Conservation (phyloP, 1,140 invertebrate species). For the Ceratina japonica region DNA sequence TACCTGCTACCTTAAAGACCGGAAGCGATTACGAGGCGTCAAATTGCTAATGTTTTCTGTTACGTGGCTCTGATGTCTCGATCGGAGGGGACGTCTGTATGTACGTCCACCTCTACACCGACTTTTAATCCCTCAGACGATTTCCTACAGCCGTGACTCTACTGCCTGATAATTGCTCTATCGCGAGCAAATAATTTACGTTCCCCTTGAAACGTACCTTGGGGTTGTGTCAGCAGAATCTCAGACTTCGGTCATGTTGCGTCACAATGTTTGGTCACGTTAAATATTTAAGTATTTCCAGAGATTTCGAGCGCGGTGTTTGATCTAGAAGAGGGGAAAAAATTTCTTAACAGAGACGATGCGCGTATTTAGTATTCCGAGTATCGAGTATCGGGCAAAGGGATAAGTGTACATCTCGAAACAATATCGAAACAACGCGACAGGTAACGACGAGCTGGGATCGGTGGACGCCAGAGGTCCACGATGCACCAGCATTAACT, state of each 20-base stretch:
- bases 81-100: constrained; percentile 18
- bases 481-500: constrained; percentile 58
- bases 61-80: constrained; percentile 32
- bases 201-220: not conserved
- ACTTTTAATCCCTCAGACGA: too few species aligned
- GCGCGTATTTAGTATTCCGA: constrained; percentile 28
- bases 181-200: not conserved
- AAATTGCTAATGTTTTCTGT: constrained; percentile 47
- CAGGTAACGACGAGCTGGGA: constrained; percentile 29
- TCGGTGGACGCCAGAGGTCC: constrained; percentile 32
- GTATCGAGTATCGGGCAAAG: not conserved
- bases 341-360: not conserved
- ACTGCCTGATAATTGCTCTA: not conserved
- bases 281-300: not conserved
- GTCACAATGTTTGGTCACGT: not conserved
- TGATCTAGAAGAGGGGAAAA: too few species aligned
- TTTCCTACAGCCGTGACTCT: not conserved
- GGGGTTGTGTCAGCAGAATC: not conserved
- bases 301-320: not conserved
- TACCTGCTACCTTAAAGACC: constrained; percentile 32
- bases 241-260: not conserved
- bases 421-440: constrained; percentile 25
- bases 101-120: constrained; percentile 26
- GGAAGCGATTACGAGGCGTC: constrained; percentile 52
- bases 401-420: not conserved